Conservation (phyloP, 2,113 vertebrate genomes). For the Notothenia rossii region DNA sequence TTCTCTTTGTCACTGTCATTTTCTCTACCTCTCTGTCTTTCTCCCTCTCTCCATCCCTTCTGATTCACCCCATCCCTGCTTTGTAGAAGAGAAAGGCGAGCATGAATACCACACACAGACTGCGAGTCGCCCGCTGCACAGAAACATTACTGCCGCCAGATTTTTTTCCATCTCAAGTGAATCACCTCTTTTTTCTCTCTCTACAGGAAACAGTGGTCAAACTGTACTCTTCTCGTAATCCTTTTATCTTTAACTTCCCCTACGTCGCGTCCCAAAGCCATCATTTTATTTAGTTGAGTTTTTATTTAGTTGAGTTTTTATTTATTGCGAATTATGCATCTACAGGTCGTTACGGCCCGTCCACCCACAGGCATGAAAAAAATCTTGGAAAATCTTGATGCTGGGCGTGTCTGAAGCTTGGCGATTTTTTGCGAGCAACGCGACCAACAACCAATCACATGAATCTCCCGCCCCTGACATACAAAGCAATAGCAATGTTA, state of each 20-base stretch:
- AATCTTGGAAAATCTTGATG: no score
- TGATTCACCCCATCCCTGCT: conserved; percentile 57
- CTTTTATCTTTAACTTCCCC: conserved; percentile 46
- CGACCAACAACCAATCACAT: no score
- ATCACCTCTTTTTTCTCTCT: conserved; percentile 47
- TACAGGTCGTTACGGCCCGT: background rate
- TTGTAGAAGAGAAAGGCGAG: conserved; percentile 65
- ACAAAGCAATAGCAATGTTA: no score
- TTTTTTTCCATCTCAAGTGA: conserved; percentile 77
- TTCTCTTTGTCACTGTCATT: conserved; percentile 57
- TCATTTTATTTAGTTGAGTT: background rate
- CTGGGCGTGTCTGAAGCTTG: no score
- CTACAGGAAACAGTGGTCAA: conserved; percentile 49
- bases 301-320: conserved; percentile 21
- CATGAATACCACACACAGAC: conserved; percentile 85
- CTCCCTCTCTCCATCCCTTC: conserved; percentile 56
- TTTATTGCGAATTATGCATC: conserved; percentile 8
- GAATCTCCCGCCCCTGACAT: no score
- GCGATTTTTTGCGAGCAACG: no score
- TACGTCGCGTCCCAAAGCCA: background rate
- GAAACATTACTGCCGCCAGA: conserved; percentile 70
- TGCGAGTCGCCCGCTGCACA: conserved; percentile 68
- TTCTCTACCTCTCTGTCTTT: conserved; percentile 54
- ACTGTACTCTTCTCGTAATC: conserved; percentile 35
- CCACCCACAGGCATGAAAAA: no score